A percentile compares a stretch with the other conserved stretches of the same genome.
phyloP scores from a whole-genome alignment of 2,888 invertebrate genomes.

The Yponomeuta sedellus region DNA sequence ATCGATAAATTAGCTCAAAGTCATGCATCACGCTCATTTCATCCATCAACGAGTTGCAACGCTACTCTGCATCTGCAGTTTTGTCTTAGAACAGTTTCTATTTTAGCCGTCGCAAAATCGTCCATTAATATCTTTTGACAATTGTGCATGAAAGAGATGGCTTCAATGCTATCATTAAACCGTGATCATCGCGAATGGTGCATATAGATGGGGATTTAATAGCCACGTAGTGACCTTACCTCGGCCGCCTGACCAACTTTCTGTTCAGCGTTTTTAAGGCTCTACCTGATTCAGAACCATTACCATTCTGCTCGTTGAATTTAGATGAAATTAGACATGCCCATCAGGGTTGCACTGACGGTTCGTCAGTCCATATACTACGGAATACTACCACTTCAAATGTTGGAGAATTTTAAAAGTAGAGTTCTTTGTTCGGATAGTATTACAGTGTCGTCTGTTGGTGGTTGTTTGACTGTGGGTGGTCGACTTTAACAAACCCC shows the following conservation, averaged over 20 bases:
- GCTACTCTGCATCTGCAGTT: constrained; percentile 1
- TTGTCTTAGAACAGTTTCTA: constrained; percentile 1
- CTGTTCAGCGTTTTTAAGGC: constrained; percentile 44
- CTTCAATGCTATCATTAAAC: constrained; percentile 6
- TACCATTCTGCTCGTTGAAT: constrained; percentile 50
- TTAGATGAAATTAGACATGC: constrained; percentile 40
- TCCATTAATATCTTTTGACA: not conserved
- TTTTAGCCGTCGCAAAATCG: not conserved
- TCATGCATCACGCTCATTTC: constrained; percentile 11
- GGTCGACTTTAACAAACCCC: not conserved
- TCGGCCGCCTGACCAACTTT: constrained; percentile 59
- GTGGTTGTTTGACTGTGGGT: constrained; percentile 16
- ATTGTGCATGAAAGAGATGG: constrained; percentile 6
- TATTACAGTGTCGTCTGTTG: constrained; percentile 15
- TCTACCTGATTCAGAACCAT: constrained; percentile 48
- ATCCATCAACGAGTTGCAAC: constrained; percentile 1
- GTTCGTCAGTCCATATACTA: not conserved
- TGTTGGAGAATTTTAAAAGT: not conserved
- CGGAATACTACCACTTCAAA: not conserved
- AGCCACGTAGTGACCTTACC: constrained; percentile 36
- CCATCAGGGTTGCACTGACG: constrained; percentile 30
- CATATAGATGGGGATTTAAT: constrained; percentile 47
- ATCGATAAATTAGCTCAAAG: constrained; percentile 15
- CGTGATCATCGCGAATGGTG: constrained; percentile 20
- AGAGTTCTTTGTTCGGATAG: not conserved